These are phyloP conservation scores for Neodiprion lecontei DNA, from an alignment of 1,140 invertebrate species.

Conservation along the genomic window DNA sequence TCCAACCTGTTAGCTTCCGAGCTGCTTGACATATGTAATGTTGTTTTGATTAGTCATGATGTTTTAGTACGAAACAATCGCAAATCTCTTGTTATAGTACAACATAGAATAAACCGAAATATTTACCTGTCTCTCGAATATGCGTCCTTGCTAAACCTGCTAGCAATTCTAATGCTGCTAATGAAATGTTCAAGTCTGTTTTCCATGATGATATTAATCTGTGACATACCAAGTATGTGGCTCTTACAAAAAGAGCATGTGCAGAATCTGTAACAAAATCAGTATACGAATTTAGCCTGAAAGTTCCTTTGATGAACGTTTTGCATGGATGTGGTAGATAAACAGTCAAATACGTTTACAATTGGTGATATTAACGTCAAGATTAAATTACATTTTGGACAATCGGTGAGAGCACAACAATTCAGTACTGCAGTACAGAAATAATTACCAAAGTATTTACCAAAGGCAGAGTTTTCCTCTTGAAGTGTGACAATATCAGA, in stretches of 20 bases:
- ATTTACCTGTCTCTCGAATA: conserved; percentile 82
- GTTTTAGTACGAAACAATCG: conserved; percentile 14
- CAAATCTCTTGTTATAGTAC: conserved; percentile 1
- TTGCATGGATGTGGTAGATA: no score
- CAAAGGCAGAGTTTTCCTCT: conserved; percentile 58
- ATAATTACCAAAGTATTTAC: conserved; percentile 49
- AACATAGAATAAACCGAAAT: conserved; percentile 15
- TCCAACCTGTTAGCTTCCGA: conserved; percentile 57
- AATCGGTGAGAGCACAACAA: background rate
- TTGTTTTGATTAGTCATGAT: conserved; percentile 18
- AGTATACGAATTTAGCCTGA: conserved; percentile 4
- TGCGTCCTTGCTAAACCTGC: conserved; percentile 87
- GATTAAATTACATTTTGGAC: conserved; percentile 42
- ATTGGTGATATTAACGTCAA: background rate
- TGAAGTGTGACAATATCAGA: conserved; percentile 60
- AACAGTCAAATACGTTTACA: background rate
- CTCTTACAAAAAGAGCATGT: conserved; percentile 86
- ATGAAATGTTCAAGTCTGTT: conserved; percentile 91
- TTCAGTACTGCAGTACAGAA: conserved; percentile 11
- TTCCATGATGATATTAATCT: conserved; percentile 95
- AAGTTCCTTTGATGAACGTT: background rate
- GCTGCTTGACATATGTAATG: conserved; percentile 47
- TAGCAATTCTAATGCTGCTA: conserved; percentile 91
- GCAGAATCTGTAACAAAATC: conserved; percentile 72
- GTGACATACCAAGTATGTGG: conserved; percentile 93